Base-by-base conservation (phyloP, 2,797 vertebrate genomes). In the Sparidentex hasta region DNA sequence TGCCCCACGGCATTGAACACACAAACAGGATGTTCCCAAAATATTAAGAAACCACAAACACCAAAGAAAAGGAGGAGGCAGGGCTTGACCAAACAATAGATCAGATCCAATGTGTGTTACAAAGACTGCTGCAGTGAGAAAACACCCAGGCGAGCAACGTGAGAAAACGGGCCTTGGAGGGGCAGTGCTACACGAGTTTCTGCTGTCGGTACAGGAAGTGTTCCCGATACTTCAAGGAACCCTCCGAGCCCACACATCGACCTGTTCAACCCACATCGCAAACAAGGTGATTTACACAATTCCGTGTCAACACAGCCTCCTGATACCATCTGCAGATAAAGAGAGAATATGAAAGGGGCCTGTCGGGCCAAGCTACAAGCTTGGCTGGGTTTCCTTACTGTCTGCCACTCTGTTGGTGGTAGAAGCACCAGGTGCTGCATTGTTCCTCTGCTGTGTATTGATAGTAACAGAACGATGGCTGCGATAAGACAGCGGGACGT, bases 1-100 rank as follows among this genome's bases (percentile, higher is more conserved):
- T 72, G 81, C 81, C 84, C 63, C 13, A 23, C 44, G 7, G 81
- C 83, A 80, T 76, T 86, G 83, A 89, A 82, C 55, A 66, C 76
- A 80, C 84, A 93, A 92, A 95, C 89, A 91, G 92, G 92, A 93
- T 91, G 90, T 93, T 90, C 89, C 84, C 71, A 74, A 92, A 92
- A 91, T 90, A 91, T 90, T 85, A 79, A 84, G 57, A 87, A 88
- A 84, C 83, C 84, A 81, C 83, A 88, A 89, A 89, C 81, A 78
- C 78, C 85, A 85, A 84, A 82, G 79, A 71, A 85, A 81, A 74
- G 65, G 18, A 76, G 73, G 79, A 82, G 86, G 80, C 74, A 3
- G 69, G 69, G 72, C 68, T 80, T 47, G 68, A 62, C 65, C 44
- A 76, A 87, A 90, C 86, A 92, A 92, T 86, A 82, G 83, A 74